These are phyloP conservation scores for Bellardia pandia DNA, from an alignment of 2,888 invertebrate species.

Conservation along the genomic window DNA sequence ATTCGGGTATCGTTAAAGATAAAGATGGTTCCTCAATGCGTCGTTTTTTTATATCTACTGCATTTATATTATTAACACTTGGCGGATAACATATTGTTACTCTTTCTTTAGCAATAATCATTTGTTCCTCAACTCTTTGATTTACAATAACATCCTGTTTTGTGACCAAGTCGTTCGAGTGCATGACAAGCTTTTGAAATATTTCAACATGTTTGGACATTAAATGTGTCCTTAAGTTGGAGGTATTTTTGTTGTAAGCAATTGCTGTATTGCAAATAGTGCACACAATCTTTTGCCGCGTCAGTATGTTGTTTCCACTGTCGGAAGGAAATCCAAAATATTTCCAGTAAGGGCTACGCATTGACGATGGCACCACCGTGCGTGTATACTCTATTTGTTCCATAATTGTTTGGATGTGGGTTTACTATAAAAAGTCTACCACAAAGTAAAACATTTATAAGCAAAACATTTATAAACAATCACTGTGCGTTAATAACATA, in stretches of 20 bases:
- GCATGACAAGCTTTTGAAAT: conserved; percentile 73
- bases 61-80: not conserved
- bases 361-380: conserved; percentile 77
- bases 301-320: conserved; percentile 77
- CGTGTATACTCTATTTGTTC: conserved; percentile 76
- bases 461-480: not conserved
- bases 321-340: conserved; percentile 80
- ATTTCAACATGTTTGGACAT: conserved; percentile 78
- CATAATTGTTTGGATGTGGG: conserved; percentile 7
- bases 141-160: not conserved
- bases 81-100: not conserved
- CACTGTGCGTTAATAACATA: not conserved
- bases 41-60: not conserved
- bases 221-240: conserved; percentile 79
- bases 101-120: not conserved
- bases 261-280: conserved; percentile 77
- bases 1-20: conserved; percentile 22
- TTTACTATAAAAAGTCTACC: no score
- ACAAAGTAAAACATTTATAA: not conserved
- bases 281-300: conserved; percentile 78
- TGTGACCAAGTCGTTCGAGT: not conserved
- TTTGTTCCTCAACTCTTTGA: not conserved
- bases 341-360: conserved; percentile 80
- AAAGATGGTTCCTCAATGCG: not conserved
- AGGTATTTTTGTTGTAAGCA: conserved; percentile 79